Conservation (phyloP, 2,888 invertebrate genomes). For the Lagria hirta region DNA sequence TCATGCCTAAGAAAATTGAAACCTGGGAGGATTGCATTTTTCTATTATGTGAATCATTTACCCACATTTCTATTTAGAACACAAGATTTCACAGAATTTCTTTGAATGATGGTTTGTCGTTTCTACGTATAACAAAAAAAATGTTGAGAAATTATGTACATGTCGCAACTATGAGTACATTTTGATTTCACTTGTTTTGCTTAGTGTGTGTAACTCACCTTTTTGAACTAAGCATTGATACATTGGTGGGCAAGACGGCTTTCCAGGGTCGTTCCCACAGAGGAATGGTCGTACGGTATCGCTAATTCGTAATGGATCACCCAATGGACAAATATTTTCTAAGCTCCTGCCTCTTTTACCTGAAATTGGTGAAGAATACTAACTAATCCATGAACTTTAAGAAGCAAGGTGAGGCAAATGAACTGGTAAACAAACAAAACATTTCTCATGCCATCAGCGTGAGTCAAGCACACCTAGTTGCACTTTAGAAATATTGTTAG, state of each 20-base stretch:
- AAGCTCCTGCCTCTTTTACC: constrained; percentile 76
- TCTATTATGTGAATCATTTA: too few relatives aligned
- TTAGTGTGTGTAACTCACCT: constrained; percentile 53
- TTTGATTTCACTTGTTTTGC: too few relatives aligned
- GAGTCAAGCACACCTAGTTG: constrained; percentile 28
- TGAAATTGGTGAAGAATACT: constrained; percentile 43
- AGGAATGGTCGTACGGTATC: constrained; percentile 78
- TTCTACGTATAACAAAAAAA: too few relatives aligned
- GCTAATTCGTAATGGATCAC: constrained; percentile 68
- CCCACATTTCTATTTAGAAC: too few relatives aligned
- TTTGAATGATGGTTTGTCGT: too few relatives aligned
- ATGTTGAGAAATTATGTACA: too few relatives aligned
- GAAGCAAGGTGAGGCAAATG: constrained; percentile 24
- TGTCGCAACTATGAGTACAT: too few relatives aligned
- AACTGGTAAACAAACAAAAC: constrained; percentile 23
- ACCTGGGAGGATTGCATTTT: too few relatives aligned
- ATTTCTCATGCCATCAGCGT: constrained; percentile 26
- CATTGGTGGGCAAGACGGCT: constrained; percentile 80
- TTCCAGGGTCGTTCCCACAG: constrained; percentile 78
- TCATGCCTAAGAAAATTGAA: too few relatives aligned
- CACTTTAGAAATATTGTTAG: constrained; percentile 18
- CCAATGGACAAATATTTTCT: constrained; percentile 76
- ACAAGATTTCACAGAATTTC: too few relatives aligned
- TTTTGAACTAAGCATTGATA: constrained; percentile 78
- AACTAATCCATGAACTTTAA: constrained; percentile 23